These are phyloP conservation scores for Phthorimaea operculella DNA, from an alignment of 1,140 invertebrate species.

Conservation along the genomic window DNA sequence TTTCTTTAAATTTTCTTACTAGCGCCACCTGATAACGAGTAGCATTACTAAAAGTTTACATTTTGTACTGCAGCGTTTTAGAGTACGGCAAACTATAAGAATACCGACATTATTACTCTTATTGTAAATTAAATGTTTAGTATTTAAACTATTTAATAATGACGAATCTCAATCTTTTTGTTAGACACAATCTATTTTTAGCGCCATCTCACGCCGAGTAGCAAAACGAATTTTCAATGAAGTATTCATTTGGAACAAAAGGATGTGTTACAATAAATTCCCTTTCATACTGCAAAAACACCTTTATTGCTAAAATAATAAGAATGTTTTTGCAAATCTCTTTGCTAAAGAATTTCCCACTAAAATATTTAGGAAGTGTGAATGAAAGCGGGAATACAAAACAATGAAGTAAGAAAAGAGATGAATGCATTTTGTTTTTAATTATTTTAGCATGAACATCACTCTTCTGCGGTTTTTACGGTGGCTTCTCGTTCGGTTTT, in stretches of 20 bases:
- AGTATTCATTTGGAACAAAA: slow-evolving; percentile 43
- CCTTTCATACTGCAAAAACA: slow-evolving; percentile 15
- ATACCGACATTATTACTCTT: too few relatives aligned
- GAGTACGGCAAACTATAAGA: too few relatives aligned
- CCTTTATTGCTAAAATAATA: slow-evolving; percentile 19
- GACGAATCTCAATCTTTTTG: too few relatives aligned
- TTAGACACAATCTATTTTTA: background rate
- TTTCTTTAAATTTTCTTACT: background rate
- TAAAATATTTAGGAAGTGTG: slow-evolving; percentile 43
- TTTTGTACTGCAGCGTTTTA: too few relatives aligned
- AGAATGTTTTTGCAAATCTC: slow-evolving; percentile 6
- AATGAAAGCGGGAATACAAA: slow-evolving; percentile 39
- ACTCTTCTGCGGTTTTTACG: too few relatives aligned
- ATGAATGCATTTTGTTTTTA: slow-evolving; percentile 7
- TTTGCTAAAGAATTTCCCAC: slow-evolving; percentile 29
- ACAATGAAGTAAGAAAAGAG: slow-evolving; percentile 25
- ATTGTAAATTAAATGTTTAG: too few relatives aligned
- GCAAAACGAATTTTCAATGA: slow-evolving; percentile 28
- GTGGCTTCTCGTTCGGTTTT: too few relatives aligned
- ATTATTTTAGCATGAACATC: background rate
- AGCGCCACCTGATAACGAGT: slow-evolving; percentile 38
- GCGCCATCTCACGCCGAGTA: slow-evolving; percentile 32
- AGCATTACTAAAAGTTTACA: slow-evolving; percentile 15
- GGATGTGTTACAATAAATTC: slow-evolving; percentile 40
- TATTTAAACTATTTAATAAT: background rate